Conservation (phyloP, 2,888 invertebrate genomes). For the Seira sanloemensis region DNA sequence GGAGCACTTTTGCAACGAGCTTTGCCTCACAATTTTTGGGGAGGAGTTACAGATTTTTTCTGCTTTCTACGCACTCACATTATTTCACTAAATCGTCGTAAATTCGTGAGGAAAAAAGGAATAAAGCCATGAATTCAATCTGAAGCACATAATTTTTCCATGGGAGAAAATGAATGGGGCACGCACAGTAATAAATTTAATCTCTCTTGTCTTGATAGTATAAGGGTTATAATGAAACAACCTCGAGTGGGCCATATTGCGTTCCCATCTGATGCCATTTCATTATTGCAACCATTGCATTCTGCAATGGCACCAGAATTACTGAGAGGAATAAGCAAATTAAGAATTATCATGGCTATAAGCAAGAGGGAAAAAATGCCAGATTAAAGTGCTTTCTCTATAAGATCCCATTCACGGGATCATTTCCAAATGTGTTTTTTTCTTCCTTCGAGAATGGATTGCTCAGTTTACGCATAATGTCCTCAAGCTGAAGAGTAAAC, state of each 20-base stretch:
- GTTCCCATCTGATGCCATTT: background rate
- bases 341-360: background rate
- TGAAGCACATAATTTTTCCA: constrained; percentile 62
- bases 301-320: background rate
- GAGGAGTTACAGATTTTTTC: constrained; percentile 17
- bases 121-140: constrained; percentile 64
- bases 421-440: background rate
- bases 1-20: background rate
- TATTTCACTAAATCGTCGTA: constrained; percentile 15
- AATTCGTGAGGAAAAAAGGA: constrained; percentile 48
- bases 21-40: constrained; percentile 27
- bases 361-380: background rate
- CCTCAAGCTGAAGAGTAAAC: background rate
- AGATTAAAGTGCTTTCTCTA: background rate
- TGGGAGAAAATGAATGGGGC: constrained; percentile 63
- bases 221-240: background rate
- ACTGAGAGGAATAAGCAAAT: constrained; percentile 2
- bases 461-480: too few species aligned
- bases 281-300: background rate
- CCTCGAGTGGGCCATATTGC: background rate
- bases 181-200: constrained; percentile 63
- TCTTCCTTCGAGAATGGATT: background rate
- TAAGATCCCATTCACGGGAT: background rate
- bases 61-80: constrained; percentile 19
- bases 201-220: constrained; percentile 42